Evolutionary conservation across 2,888 invertebrate genomes (phyloP).

Genomic region (Ennomos fuscantarius): DNA sequence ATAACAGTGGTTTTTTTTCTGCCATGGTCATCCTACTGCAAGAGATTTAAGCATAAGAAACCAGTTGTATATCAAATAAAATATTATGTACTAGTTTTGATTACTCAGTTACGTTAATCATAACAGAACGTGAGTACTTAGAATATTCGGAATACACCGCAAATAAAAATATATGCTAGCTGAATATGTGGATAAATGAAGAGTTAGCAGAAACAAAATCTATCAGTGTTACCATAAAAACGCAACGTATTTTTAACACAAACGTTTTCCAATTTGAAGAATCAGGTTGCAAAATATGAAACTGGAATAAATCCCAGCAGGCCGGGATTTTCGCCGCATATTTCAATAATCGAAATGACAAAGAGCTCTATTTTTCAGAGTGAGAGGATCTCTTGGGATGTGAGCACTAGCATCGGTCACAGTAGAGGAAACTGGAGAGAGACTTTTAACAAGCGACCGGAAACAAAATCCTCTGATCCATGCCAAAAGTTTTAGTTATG

Average conservation of each 20-base stretch:
- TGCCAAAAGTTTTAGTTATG: too few species aligned
- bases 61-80: too few species aligned
- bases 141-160: too few species aligned
- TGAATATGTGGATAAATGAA: too few species aligned
- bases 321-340: slow-evolving; percentile 34
- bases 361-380: slow-evolving; percentile 40
- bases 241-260: slow-evolving; percentile 11
- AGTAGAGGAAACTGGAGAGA: slow-evolving; percentile 2
- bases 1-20: too few species aligned
- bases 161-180: too few species aligned
- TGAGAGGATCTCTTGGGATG: slow-evolving; percentile 37
- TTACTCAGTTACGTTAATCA: too few species aligned
- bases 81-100: too few species aligned
- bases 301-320: slow-evolving; percentile 32
- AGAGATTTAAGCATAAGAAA: too few species aligned
- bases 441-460: background rate
- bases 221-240: background rate
- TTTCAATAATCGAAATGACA: slow-evolving; percentile 50
- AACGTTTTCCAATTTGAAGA: slow-evolving; percentile 22
- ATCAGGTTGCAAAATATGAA: slow-evolving; percentile 27
- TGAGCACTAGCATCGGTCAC: slow-evolving; percentile 18
- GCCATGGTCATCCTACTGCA: too few species aligned
- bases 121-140: too few species aligned
- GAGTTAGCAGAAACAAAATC: background rate
- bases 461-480: background rate